phyloP scores from a whole-genome alignment of 2,113 vertebrate genomes.

The Tringa solitaria region DNA sequence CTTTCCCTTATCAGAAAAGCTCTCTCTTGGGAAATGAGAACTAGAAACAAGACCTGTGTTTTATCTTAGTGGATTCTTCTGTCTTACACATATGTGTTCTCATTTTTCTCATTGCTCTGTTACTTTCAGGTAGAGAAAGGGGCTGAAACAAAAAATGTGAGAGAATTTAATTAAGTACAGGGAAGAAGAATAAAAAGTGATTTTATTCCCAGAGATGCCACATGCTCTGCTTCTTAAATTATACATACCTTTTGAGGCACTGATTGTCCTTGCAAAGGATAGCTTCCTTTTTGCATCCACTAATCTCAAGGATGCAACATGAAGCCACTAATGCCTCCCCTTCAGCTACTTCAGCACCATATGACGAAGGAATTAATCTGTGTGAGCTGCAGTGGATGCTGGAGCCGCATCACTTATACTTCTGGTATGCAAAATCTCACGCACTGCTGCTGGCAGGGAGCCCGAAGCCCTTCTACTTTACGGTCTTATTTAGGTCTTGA shows the following conservation, averaged over 20 bases:
- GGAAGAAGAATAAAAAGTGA: neutral
- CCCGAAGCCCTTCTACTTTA: neutral
- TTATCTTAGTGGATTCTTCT: neutral
- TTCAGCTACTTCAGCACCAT: neutral
- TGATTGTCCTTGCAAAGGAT: neutral
- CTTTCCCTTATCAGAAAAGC: neutral
- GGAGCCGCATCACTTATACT: neutral
- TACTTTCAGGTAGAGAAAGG: neutral
- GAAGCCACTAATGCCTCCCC: neutral
- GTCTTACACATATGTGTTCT: neutral
- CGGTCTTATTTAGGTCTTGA: neutral
- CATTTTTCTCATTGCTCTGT: neutral
- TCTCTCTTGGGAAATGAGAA: neutral
- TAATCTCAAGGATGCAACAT: neutral
- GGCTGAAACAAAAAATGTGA: neutral
- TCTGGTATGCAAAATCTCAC: neutral
- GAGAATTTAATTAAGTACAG: neutral
- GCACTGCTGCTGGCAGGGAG: neutral
- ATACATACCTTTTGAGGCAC: neutral
- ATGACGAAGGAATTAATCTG: accelerated
- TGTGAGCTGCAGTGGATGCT: neutral
- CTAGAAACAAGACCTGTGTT: neutral
- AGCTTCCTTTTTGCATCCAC: neutral
- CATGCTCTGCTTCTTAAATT: neutral
- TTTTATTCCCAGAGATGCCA: neutral